Conservation (phyloP, 2,797 vertebrate genomes). For the Australoheros facetus region DNA sequence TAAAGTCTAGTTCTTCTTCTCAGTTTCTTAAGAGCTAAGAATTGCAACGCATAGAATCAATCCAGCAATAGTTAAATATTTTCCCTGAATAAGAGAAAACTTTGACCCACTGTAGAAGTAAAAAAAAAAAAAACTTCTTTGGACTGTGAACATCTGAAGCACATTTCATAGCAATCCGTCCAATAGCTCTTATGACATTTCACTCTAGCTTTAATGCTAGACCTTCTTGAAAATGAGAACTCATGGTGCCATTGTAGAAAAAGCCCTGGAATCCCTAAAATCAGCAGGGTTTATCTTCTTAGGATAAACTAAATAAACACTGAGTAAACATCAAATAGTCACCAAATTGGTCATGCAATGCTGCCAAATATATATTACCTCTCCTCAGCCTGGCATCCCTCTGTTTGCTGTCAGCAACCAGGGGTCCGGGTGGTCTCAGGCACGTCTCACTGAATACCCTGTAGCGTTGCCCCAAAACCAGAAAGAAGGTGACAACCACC, state of each 20-base stretch:
- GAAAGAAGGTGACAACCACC: slow-evolving; percentile 19
- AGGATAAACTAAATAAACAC: not conserved
- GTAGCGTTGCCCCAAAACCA: slow-evolving; percentile 42
- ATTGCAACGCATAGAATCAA: not conserved
- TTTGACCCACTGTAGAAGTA: too few species aligned
- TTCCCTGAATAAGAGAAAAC: too few species aligned
- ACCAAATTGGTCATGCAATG: not conserved
- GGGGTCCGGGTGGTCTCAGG: slow-evolving; percentile 51
- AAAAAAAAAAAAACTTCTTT: not conserved
- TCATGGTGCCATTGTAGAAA: not conserved
- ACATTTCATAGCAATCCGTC: not conserved
- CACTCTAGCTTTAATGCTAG: too few species aligned
- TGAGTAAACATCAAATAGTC: not conserved
- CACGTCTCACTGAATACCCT: slow-evolving; percentile 69
- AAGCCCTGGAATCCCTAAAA: not conserved
- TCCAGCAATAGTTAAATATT: not conserved
- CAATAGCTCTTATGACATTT: not conserved
- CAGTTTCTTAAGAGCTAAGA: not conserved
- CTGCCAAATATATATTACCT: slow-evolving; percentile 62
- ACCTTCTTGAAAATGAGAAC: not conserved
- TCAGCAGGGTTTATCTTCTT: too few species aligned
- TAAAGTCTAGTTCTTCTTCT: not conserved
- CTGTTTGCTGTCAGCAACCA: slow-evolving; percentile 67
- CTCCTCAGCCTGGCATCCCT: slow-evolving; percentile 78
- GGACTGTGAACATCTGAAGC: not conserved